Evolutionary conservation across 2,888 invertebrate species (phyloP).

Genomic region (Ichneumoninae sp.): DNA sequence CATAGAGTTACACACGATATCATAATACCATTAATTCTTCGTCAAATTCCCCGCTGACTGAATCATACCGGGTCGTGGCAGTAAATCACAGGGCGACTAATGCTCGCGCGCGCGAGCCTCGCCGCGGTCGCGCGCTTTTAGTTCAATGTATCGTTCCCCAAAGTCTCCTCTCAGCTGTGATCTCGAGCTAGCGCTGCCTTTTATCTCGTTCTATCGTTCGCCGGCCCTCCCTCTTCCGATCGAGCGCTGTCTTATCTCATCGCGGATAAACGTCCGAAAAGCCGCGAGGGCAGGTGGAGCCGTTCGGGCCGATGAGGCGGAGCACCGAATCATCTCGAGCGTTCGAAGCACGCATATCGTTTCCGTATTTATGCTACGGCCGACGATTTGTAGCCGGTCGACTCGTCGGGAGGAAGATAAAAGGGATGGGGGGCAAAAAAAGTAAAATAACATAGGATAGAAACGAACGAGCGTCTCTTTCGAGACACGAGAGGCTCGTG

Average conservation of each 20-base stretch:
- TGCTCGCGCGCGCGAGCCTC: constrained; percentile 78
- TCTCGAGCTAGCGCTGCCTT: constrained; percentile 20
- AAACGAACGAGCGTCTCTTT: constrained; percentile 30
- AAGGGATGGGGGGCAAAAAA: constrained; percentile 8
- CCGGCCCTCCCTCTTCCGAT: neutral
- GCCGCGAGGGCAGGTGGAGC: constrained; percentile 82
- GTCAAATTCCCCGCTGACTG: constrained; percentile 84
- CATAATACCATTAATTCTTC: constrained; percentile 85
- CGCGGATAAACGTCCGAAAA: constrained; percentile 67
- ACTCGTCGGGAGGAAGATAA: constrained; percentile 8
- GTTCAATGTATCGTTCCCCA: constrained; percentile 21
- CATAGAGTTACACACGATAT: constrained; percentile 84
- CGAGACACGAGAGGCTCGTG: constrained; percentile 57
- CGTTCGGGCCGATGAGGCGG: constrained; percentile 57
- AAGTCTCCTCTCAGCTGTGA: constrained; percentile 1
- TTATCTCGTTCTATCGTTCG: neutral
- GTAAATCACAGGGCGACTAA: constrained; percentile 84
- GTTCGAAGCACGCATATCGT: constrained; percentile 15
- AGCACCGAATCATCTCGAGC: constrained; percentile 17
- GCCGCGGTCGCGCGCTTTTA: constrained; percentile 56
- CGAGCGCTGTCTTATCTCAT: constrained; percentile 77
- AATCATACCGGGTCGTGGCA: constrained; percentile 82
- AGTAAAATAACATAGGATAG: constrained; percentile 24
- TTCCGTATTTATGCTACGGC: constrained; percentile 48
- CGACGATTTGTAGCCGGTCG: constrained; percentile 38